phyloP scores from a whole-genome alignment of 2,888 invertebrate species.

The Drosophila suboccidentalis region DNA sequence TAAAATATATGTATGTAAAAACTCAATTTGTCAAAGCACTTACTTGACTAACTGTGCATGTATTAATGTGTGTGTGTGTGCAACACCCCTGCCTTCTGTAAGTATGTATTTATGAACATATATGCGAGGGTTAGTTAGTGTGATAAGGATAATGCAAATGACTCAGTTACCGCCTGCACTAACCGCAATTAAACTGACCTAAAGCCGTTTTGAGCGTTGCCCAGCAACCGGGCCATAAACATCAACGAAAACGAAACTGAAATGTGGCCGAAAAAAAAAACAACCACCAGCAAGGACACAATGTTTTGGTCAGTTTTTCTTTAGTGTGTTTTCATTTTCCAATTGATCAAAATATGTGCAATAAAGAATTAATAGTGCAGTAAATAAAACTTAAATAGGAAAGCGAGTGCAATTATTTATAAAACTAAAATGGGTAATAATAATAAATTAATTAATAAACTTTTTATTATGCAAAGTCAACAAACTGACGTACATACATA shows the following conservation, averaged over 20 bases:
- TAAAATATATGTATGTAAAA: too few relatives aligned
- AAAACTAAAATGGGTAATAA: constrained; percentile 32
- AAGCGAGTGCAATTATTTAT: constrained; percentile 3
- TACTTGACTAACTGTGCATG: not conserved
- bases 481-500: constrained; percentile 31
- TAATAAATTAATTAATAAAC: constrained; percentile 37
- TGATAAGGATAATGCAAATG: constrained; percentile 71
- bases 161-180: constrained; percentile 55
- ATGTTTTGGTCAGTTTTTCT: constrained; percentile 47
- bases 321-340: constrained; percentile 20
- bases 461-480: constrained; percentile 50
- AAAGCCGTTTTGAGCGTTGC: constrained; percentile 62
- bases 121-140: constrained; percentile 15
- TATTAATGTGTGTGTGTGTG: not conserved
- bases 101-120: not conserved
- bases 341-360: constrained; percentile 42
- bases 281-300: constrained; percentile 61
- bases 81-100: not conserved
- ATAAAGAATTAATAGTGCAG: constrained; percentile 2
- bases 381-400: not conserved
- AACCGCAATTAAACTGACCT: constrained; percentile 78
- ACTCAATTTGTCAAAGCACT: too few relatives aligned
- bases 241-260: constrained; percentile 38
- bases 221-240: constrained; percentile 41
- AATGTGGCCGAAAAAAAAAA: constrained; percentile 62